Evolutionary conservation across 2,888 invertebrate genomes (phyloP).

Genomic region (Machimus rusticus): DNA sequence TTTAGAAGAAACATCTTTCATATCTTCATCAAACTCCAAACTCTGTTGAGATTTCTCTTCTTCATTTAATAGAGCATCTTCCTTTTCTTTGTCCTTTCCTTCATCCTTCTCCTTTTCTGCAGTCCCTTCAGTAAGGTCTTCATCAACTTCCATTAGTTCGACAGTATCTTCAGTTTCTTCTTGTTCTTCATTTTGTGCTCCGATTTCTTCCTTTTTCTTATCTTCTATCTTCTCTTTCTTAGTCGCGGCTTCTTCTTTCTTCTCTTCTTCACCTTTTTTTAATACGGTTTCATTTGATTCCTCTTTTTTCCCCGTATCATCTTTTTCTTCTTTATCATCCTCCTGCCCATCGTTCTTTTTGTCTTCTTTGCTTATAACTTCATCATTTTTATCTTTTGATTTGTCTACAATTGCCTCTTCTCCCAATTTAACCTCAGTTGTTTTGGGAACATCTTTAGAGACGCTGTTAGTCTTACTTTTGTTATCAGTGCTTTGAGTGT

Average conservation of each 20-base stretch:
- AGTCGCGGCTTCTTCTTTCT: not conserved
- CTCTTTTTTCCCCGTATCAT: not conserved
- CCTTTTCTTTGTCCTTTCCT: not conserved
- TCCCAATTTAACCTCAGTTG: not conserved
- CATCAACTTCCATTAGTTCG: not conserved
- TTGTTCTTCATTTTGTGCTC: not conserved
- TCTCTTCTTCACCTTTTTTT: not conserved
- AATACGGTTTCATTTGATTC: not conserved
- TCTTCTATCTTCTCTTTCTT: not conserved
- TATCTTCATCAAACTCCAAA: not conserved
- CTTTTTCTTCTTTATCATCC: not conserved
- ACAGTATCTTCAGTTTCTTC: not conserved
- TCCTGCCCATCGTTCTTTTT: slow-evolving; percentile 7
- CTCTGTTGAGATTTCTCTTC: not conserved
- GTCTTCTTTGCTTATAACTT: not conserved
- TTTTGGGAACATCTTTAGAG: not conserved
- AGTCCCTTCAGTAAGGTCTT: not conserved
- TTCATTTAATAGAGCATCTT: not conserved
- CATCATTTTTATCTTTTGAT: not conserved
- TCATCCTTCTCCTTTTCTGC: not conserved
- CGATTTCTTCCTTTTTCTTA: not conserved
- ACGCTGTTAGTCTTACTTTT: not conserved
- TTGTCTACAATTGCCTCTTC: not conserved
- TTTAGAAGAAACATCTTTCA: not conserved
- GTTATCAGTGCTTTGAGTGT: not conserved